Conservation (phyloP, 2,113 vertebrate genomes). For the Jaculus jaculus region DNA sequence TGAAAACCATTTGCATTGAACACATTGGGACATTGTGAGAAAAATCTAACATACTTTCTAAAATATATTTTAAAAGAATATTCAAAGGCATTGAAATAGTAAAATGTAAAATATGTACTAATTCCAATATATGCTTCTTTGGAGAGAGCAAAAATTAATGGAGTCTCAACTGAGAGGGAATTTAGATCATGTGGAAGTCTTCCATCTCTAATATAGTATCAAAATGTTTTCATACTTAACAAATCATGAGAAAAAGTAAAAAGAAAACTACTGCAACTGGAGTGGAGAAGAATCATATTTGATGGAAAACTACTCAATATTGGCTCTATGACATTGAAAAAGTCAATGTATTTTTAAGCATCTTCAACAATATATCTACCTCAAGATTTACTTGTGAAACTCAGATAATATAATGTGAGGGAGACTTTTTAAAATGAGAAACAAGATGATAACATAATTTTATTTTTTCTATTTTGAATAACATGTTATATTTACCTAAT, state of each 20-base stretch:
- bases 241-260: neutral
- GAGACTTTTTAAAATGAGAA: neutral
- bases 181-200: neutral
- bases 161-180: neutral
- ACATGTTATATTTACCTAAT: neutral
- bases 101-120: neutral
- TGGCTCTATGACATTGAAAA: neutral
- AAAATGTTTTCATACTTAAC: neutral
- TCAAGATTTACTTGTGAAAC: neutral
- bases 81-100: neutral
- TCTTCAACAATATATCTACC: neutral
- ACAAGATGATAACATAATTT: slow-evolving; percentile 29
- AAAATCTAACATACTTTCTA: neutral
- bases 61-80: neutral
- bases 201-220: neutral
- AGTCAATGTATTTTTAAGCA: neutral
- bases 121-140: neutral
- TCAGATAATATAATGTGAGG: neutral
- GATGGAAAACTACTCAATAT: neutral
- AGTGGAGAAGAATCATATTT: neutral
- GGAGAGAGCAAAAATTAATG: neutral
- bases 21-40: neutral
- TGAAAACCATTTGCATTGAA: neutral
- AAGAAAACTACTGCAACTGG: neutral
- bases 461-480: slow-evolving; percentile 33